Percentiles rank a stretch among this genome's conserved stretches.
Conservation (phyloP, 2,113 vertebrate species). For the Syngnathus typhle region DNA sequence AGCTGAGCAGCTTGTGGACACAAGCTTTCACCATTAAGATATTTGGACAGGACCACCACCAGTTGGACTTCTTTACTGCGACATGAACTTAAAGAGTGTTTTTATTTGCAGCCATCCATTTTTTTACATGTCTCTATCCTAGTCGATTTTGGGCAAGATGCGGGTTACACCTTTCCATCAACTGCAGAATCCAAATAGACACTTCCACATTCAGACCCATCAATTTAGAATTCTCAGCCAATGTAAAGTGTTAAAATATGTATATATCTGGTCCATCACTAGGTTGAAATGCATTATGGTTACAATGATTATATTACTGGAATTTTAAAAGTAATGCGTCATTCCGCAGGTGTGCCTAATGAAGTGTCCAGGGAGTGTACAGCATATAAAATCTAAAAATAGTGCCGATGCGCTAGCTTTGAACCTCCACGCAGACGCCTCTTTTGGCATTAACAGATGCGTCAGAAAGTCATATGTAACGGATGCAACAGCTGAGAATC, state of each 20-base stretch:
- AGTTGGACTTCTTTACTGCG: neutral
- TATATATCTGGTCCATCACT: neutral
- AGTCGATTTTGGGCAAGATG: no score
- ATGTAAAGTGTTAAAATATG: neutral
- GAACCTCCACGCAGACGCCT: conserved; percentile 1
- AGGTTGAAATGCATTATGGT: neutral
- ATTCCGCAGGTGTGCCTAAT: neutral
- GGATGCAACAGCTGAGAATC: conserved; percentile 25
- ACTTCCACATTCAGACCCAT: neutral
- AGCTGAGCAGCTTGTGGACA: neutral
- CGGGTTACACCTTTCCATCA: no score
- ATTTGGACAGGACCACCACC: neutral
- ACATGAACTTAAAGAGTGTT: no score
- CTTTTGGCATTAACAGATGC: neutral
- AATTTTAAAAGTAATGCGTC: neutral
- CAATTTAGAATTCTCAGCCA: neutral
- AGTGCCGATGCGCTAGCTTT: neutral
- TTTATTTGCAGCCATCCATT: no score
- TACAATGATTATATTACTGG: neutral
- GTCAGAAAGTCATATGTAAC: neutral
- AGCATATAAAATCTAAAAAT: neutral
- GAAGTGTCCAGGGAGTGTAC: neutral
- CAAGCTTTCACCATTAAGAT: neutral
- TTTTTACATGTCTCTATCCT: no score
- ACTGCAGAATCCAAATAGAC: no score